These are phyloP conservation scores for Apotomis betuletana DNA, from an alignment of 2,888 invertebrate species.

Conservation along the genomic window DNA sequence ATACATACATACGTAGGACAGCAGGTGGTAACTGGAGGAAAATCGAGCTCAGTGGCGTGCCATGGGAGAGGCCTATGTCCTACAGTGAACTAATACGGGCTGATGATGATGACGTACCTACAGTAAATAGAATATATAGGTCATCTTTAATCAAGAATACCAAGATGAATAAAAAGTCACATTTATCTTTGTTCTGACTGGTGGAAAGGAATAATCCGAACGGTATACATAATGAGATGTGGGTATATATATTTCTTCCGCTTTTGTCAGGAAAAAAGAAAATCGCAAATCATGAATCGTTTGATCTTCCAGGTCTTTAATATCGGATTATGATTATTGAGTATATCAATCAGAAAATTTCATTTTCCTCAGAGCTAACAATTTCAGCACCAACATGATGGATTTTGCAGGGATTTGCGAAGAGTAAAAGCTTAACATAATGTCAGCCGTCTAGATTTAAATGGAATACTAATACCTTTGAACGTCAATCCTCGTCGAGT, in stretches of 20 bases:
- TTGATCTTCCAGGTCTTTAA: constrained; percentile 28
- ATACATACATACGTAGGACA: too few relatives aligned
- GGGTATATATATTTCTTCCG: not conserved
- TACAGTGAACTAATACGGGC: too few relatives aligned
- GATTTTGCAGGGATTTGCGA: constrained; percentile 11
- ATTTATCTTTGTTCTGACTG: not conserved
- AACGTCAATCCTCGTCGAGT: not conserved
- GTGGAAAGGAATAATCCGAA: not conserved
- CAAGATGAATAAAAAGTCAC: not conserved
- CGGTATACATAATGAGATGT: not conserved
- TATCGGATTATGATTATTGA: constrained; percentile 29
- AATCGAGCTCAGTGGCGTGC: too few relatives aligned
- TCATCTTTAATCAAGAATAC: not conserved
- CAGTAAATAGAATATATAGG: too few relatives aligned
- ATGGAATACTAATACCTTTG: constrained; percentile 21
- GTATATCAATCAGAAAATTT: constrained; percentile 30
- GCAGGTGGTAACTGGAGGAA: too few relatives aligned
- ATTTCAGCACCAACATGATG: constrained; percentile 12
- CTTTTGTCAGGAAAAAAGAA: constrained; percentile 8
- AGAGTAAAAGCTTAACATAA: constrained; percentile 1
- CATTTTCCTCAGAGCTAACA: not conserved
- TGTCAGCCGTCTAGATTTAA: constrained; percentile 16
- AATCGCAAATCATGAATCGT: constrained; percentile 17
- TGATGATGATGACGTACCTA: too few relatives aligned
- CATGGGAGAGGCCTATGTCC: too few relatives aligned